Conservation (phyloP, 1,140 invertebrate species). For the Drosophila punjabiensis region DNA sequence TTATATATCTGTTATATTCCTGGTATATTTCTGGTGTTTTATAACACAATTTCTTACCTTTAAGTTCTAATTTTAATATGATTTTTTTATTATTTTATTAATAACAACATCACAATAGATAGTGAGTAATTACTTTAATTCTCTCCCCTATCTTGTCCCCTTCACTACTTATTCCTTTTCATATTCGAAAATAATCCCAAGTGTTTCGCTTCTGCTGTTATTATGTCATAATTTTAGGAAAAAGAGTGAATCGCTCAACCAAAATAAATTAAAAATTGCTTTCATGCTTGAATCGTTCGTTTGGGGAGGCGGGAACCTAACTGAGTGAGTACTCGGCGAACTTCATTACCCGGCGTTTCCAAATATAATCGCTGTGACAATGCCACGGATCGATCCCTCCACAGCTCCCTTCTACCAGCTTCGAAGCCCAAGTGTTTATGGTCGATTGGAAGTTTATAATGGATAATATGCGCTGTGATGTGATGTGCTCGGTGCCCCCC, state of each 20-base stretch:
- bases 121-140: no score
- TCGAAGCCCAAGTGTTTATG: slow-evolving; percentile 75
- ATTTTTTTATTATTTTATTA: no score
- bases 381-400: slow-evolving; percentile 54
- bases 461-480: slow-evolving; percentile 60
- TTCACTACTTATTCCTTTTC: background rate
- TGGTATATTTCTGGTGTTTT: no score
- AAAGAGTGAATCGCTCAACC: slow-evolving; percentile 78
- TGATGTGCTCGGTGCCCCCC: slow-evolving; percentile 13
- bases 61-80: no score
- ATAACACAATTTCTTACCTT: no score
- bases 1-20: no score
- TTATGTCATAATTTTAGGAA: slow-evolving; percentile 84
- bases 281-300: slow-evolving; percentile 78
- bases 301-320: background rate
- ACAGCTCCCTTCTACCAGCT: background rate
- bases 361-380: slow-evolving; percentile 68
- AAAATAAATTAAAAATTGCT: slow-evolving; percentile 84
- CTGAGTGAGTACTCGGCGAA: slow-evolving; percentile 45
- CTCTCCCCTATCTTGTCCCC: no score
- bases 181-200: background rate
- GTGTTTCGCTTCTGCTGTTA: slow-evolving; percentile 52
- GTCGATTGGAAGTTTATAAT: slow-evolving; percentile 81
- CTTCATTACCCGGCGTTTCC: slow-evolving; percentile 64
- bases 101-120: no score